Percentiles rank a stretch among this genome's conserved stretches.
These are phyloP conservation scores for Cephonodes hylas DNA, from an alignment of 2,888 invertebrate species.

Conservation along the genomic window DNA sequence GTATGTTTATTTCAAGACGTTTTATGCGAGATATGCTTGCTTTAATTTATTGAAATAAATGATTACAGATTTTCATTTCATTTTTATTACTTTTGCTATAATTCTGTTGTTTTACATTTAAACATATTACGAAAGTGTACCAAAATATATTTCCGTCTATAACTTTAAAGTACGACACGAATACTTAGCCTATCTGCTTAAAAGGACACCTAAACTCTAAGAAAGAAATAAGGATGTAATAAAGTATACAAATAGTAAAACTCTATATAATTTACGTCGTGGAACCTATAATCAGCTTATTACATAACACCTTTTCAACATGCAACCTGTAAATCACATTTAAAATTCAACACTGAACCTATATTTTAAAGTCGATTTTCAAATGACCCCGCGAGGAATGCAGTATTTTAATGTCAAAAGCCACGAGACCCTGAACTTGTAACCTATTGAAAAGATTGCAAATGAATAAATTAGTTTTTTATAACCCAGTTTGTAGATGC, in stretches of 20 bases:
- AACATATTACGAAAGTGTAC: no score
- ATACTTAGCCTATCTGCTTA: no score
- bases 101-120: no score
- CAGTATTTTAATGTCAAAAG: not conserved
- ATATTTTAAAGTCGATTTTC: not conserved
- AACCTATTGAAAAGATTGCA: slow-evolving; percentile 1
- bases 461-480: not conserved
- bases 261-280: not conserved
- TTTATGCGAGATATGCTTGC: no score
- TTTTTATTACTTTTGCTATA: no score
- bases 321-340: not conserved
- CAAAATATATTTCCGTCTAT: no score
- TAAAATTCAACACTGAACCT: not conserved
- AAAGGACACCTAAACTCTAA: no score
- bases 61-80: no score
- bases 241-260: not conserved
- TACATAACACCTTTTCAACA: not conserved
- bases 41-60: no score
- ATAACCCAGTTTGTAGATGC: not conserved
- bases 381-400: not conserved
- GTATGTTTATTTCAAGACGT: no score
- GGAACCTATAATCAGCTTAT: not conserved
- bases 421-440: not conserved
- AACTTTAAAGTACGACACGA: no score
- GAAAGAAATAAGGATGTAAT: no score